These are phyloP conservation scores for Gymnoscelis rufifasciata DNA, from an alignment of 2,888 invertebrate species.

Conservation along the genomic window DNA sequence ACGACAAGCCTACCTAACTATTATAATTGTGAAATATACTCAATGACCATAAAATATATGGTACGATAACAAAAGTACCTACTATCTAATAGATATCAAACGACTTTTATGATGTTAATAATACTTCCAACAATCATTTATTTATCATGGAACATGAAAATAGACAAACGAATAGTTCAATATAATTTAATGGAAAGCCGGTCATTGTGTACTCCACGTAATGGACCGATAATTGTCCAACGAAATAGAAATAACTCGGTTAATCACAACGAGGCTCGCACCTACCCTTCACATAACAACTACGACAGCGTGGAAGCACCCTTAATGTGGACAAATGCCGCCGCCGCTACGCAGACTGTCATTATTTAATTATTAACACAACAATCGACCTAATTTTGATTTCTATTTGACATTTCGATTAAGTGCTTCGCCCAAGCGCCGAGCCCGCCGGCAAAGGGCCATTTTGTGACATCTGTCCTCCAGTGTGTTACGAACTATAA, in stretches of 20 bases:
- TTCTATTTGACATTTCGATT: conserved; percentile 78
- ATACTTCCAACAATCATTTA: conserved; percentile 5
- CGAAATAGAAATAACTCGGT: conserved; percentile 76
- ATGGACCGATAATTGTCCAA: conserved; percentile 76
- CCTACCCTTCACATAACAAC: conserved; percentile 52
- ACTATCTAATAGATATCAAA: conserved; percentile 2
- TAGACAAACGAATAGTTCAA: conserved; percentile 50
- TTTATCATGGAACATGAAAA: conserved; percentile 26
- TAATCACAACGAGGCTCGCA: conserved; percentile 71
- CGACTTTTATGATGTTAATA: background rate
- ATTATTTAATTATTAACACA: conserved; percentile 78
- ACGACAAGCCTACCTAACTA: too few relatives aligned
- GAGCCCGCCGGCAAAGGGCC: conserved; percentile 64
- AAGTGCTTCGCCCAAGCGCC: conserved; percentile 53
- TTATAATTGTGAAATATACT: too few relatives aligned
- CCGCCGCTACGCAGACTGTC: conserved; percentile 48
- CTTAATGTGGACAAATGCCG: conserved; percentile 53
- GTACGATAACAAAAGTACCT: too few relatives aligned
- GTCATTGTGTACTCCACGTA: conserved; percentile 65
- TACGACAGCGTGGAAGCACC: conserved; percentile 31
- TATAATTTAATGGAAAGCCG: conserved; percentile 65
- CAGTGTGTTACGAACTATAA: conserved; percentile 77
- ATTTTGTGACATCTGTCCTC: conserved; percentile 78
- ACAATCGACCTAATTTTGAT: conserved; percentile 79
- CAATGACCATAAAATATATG: too few relatives aligned